Evolutionary conservation across 1,140 invertebrate species (phyloP).

Genomic region (Aphis gossypii): DNA sequence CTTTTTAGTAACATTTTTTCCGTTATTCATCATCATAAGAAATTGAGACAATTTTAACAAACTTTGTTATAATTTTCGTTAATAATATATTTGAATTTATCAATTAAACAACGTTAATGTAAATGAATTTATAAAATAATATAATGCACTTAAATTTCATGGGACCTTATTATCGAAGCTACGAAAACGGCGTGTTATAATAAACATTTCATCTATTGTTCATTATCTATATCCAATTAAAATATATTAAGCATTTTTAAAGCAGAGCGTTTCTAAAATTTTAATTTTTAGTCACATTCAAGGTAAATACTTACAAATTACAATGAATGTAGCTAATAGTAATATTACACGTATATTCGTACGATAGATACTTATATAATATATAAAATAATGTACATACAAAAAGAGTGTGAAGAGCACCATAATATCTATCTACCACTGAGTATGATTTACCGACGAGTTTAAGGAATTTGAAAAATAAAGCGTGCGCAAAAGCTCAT

Average conservation of each 20-base stretch:
- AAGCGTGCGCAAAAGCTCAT: slow-evolving; percentile 24
- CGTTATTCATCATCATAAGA: neutral
- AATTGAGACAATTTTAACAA: neutral
- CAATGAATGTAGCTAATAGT: neutral
- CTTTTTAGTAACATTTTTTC: no score
- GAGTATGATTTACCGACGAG: neutral
- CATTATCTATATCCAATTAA: neutral
- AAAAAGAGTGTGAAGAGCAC: neutral
- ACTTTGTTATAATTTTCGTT: neutral
- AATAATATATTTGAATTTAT: neutral
- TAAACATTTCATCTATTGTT: neutral
- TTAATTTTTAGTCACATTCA: neutral
- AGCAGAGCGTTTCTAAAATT: neutral
- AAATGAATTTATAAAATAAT: no score
- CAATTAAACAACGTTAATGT: neutral
- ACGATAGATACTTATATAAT: neutral
- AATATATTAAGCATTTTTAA: neutral
- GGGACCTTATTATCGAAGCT: neutral
- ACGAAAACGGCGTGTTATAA: neutral
- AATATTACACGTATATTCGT: neutral
- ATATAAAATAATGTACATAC: neutral
- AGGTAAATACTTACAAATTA: neutral
- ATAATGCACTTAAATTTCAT: neutral
- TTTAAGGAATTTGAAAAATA: slow-evolving; percentile 3
- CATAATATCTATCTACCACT: neutral